Conservation (phyloP, 2,113 vertebrate species). For the Romanogobio albipinnatus region DNA sequence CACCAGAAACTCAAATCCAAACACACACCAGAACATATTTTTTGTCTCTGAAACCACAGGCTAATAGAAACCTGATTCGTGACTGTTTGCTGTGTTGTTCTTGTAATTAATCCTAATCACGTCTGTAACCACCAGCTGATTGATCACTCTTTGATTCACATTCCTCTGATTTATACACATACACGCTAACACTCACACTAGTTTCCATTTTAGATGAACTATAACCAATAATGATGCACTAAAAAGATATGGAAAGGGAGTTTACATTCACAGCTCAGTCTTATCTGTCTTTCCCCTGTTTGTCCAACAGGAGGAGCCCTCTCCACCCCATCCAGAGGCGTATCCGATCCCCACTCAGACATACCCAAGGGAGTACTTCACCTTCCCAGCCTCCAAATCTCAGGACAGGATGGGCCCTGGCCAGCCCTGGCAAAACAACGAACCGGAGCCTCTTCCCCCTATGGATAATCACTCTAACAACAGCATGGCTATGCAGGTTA, state of each 20-base stretch:
- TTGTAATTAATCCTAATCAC: constrained; percentile 42
- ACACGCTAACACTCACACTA: background rate
- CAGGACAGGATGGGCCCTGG: constrained; percentile 87
- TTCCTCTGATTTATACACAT: constrained; percentile 32
- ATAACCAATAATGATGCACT: background rate
- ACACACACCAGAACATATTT: background rate
- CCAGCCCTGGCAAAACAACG: constrained; percentile 87
- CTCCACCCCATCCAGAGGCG: constrained; percentile 87
- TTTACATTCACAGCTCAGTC: background rate
- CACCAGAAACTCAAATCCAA: constrained; percentile 2
- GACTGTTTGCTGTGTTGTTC: background rate
- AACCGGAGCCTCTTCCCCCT: constrained; percentile 82
- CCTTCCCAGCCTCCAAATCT: constrained; percentile 92
- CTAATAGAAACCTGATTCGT: background rate
- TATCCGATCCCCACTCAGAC: constrained; percentile 98
- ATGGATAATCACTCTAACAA: constrained; percentile 82
- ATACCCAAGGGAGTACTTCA: constrained; percentile 95
- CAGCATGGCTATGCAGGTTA: constrained; percentile 83
- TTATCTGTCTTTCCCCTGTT: constrained; percentile 15
- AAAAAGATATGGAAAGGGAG: background rate
- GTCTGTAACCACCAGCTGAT: constrained; percentile 35
- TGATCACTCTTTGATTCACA: background rate
- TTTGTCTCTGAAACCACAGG: background rate
- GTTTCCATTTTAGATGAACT: background rate
- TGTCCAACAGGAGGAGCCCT: constrained; percentile 83